Evolutionary conservation across 2,888 invertebrate genomes (phyloP), one percentile per base, ranked within the genome.

Genomic region (Pseudococcus viburni): DNA sequence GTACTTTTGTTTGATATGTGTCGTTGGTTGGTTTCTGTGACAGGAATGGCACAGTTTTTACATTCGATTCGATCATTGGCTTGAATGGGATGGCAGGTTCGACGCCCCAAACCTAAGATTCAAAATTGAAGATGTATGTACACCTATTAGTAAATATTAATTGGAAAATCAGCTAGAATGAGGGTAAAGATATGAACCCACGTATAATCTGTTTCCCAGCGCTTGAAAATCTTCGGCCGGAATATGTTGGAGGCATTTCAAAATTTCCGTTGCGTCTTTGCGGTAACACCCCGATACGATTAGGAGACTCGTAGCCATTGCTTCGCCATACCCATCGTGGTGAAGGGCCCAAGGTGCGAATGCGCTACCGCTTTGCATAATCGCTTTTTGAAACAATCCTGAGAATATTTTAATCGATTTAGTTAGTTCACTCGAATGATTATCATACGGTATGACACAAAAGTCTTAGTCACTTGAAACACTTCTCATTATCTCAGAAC

Each of bases 361-460:
- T 0, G 95, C 94, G 0, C 94, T 93, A 0, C 96, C 96, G 90
- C 96, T 96, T 91, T 94, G 93, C 0, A 95, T 95, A 86, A 95
- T 94, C 9, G 94, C 95, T 51, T 93, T 92, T 89, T 93, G 91
- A 90, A 94, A 94, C 17, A 93, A 91, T 89, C 90, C 90, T 89
- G 22, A 89, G 55, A 15, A 26, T 42, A 9, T 22, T 19, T 64
- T 80, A 5, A 22, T 12, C 64, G 8, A 9, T 64, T n/a, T n/a
- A 6, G 9, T n/a, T n/a, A 6, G 9, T 8, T 64, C 5, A 64
- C 26, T 33, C 26, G 26, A 22, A 64, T n/a, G 15, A n/a, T 59
- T 6, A 59, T 33, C 1, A 33, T 33, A 33, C n/a, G n/a, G n/a
- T n/a, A n/a, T n/a, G n/a, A n/a, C n/a, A n/a, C n/a, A n/a, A n/a